Evolutionary conservation across 2,797 vertebrate species (phyloP).

Genomic region (Rostrhamus sociabilis): DNA sequence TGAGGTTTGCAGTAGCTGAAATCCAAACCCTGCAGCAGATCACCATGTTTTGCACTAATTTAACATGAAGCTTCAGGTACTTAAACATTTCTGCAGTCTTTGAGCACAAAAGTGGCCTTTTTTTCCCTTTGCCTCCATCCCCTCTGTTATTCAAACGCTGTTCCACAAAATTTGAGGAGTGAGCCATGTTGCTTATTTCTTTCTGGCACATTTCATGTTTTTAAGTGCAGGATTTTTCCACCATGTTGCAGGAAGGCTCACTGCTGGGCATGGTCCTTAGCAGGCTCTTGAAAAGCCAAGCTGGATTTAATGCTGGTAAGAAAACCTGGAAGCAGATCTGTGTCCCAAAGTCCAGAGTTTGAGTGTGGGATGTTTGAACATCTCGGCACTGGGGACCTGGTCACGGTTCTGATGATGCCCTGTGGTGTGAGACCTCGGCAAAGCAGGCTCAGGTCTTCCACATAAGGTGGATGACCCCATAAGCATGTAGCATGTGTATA

Average conservation of each 20-base stretch:
- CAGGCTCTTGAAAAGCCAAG: neutral
- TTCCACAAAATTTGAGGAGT: neutral
- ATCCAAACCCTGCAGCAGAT: slow-evolving; percentile 16
- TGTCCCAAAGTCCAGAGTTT: neutral
- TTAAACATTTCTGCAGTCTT: neutral
- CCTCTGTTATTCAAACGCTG: neutral
- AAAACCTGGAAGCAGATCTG: neutral
- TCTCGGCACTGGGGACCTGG: neutral
- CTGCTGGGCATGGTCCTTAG: neutral
- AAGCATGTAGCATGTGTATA: neutral
- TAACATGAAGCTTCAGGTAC: neutral
- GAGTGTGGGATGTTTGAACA: neutral
- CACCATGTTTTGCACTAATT: neutral
- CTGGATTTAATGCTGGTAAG: neutral
- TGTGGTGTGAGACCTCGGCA: neutral
- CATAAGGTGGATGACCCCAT: neutral
- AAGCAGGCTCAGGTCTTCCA: neutral
- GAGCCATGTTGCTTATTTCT: neutral
- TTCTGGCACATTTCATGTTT: neutral
- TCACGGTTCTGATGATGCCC: neutral
- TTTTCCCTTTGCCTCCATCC: neutral
- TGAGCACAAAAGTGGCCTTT: slow-evolving; percentile 11
- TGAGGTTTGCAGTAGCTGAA: neutral
- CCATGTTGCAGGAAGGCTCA: neutral
- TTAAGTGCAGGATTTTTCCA: neutral